These are phyloP conservation scores for Pristionchus arcanus DNA, from an alignment of 2,888 invertebrate species.

Conservation along the genomic window DNA sequence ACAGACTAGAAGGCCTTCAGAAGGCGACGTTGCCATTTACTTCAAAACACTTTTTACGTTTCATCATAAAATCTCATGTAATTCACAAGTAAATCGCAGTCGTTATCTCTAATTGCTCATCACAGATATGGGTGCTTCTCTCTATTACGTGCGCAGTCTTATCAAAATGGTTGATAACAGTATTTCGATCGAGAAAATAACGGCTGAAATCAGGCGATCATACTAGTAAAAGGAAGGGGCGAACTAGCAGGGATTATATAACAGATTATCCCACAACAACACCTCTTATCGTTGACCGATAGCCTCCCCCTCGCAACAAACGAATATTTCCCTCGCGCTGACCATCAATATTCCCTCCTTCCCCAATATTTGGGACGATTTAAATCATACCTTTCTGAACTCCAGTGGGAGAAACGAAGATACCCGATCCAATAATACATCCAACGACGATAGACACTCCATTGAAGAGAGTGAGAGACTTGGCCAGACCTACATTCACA, in stretches of 20 bases:
- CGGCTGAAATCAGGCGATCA: background rate
- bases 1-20: conserved; percentile 20
- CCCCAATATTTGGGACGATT: background rate
- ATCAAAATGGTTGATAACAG: conserved; percentile 13
- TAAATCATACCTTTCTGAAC: conserved; percentile 72
- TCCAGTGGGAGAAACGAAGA: conserved; percentile 77
- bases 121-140: background rate
- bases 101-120: background rate
- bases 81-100: background rate
- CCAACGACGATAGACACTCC: conserved; percentile 78
- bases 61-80: background rate
- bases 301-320: background rate
- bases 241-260: background rate
- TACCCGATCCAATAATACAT: conserved; percentile 77
- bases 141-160: background rate
- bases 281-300: conserved; percentile 1
- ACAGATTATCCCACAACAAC: background rate
- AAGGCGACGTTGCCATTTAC: background rate
- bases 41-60: background rate
- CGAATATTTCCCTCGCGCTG: background rate
- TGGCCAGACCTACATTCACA: conserved; percentile 63
- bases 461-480: conserved; percentile 74
- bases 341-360: conserved; percentile 23
- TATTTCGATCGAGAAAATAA: conserved; percentile 1
- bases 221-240: background rate